These are phyloP conservation scores for Rhimphoctona megacephalus DNA, from an alignment of 2,888 invertebrate species.

Conservation along the genomic window DNA sequence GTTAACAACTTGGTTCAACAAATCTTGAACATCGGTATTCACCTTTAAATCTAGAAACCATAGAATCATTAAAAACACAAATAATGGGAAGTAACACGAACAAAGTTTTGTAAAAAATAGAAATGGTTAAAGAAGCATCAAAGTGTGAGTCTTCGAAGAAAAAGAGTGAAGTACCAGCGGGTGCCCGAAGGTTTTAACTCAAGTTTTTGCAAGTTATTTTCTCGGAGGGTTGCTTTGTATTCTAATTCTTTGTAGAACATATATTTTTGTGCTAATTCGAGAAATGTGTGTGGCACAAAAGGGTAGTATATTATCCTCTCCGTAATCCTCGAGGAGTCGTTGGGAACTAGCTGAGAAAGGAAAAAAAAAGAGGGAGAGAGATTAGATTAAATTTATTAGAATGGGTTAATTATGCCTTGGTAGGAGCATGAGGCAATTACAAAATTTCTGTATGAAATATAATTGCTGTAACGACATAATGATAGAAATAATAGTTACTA, in stretches of 20 bases:
- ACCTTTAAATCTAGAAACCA: conserved; percentile 18
- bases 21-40: conserved; percentile 35
- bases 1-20: conserved; percentile 59
- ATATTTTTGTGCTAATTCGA: conserved; percentile 62
- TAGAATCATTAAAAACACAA: conserved; percentile 24
- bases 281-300: conserved; percentile 55
- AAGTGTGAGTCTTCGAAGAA: conserved; percentile 26
- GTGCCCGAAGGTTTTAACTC: conserved; percentile 30
- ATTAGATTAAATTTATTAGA: conserved; percentile 13
- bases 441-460: neutral
- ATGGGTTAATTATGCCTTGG: neutral
- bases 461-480: neutral
- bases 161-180: conserved; percentile 1
- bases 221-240: conserved; percentile 46
- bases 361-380: conserved; percentile 3
- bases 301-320: conserved; percentile 27
- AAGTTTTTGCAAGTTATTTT: conserved; percentile 55
- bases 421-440: neutral
- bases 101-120: conserved; percentile 20
- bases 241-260: conserved; percentile 27
- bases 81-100: neutral
- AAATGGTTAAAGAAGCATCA: conserved; percentile 44
- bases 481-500: neutral
- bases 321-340: conserved; percentile 67
- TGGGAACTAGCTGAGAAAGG: conserved; percentile 42